Conservation (phyloP, 2,113 vertebrate species). For the Empidonax alnorum region DNA sequence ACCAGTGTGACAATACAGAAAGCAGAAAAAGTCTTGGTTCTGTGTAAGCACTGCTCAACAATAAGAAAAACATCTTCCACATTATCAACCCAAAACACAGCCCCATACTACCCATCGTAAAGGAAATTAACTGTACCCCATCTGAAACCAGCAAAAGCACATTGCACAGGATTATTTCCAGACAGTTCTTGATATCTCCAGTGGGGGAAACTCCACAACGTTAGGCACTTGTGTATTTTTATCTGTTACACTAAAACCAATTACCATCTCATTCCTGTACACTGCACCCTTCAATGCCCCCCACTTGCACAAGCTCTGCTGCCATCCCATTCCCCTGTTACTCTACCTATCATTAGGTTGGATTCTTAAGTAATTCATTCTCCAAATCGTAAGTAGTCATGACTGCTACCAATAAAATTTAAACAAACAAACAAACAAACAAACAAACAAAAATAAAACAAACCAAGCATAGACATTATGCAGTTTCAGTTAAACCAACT, state of each 20-base stretch:
- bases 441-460: neutral
- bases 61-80: neutral
- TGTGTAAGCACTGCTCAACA: neutral
- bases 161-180: too few relatives aligned
- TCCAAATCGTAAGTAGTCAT: neutral
- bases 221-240: neutral
- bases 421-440: too few relatives aligned
- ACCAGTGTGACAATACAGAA: neutral
- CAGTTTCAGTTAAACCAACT: neutral
- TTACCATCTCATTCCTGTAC: neutral
- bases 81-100: neutral
- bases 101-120: neutral
- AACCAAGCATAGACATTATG: neutral
- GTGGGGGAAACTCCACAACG: neutral
- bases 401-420: neutral
- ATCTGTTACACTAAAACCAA: neutral
- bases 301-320: neutral
- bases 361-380: neutral
- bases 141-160: neutral
- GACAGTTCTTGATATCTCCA: neutral
- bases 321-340: neutral
- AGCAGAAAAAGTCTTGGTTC: neutral
- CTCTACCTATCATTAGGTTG: neutral
- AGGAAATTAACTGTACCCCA: neutral
- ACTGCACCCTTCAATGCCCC: neutral